Evolutionary conservation across 2,888 invertebrate species (phyloP), one percentile per base, ranked within the genome.

Genomic region (Himalopsyche tibetana): DNA sequence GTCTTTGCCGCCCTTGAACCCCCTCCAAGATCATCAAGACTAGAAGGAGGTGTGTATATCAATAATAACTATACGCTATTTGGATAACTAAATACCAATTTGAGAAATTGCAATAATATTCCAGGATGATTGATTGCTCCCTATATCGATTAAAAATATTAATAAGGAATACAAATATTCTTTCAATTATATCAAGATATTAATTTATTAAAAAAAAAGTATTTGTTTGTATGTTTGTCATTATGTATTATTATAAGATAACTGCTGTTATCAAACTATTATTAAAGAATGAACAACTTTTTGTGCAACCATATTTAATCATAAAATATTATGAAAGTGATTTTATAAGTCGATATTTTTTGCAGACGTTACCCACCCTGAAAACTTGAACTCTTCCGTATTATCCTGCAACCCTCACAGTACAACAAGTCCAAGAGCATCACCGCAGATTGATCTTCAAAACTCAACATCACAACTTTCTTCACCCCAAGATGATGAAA

Each of bases 371-470:
- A 63, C 45, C n/a, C 86, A 83, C 40, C 87, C 87, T 15, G 88
- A 88, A 28, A 80, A 82, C n/a, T 28, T 88, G 74, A 85, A 83
- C 45, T 83, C 88, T 11, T 69, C 80, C 6, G 86, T 82, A 15
- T 82, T 87, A 28, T 92, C 88, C 91, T 94, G 93, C 93, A 93
- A 92, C 90, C 95, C 95, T 55, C 95, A 96, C 90, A 96, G 95
- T 91, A 96, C 95, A 79, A 95, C 95, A 38, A 95, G 96, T 88
- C 96, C 96, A 0, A 95, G 94, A 89, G 94, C 93, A 81, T 96
- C 96, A 0, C 94, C 94, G 2, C 92, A 90, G 45, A 90, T 90
- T 86, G 87, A 88, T 51, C 84, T 88, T 36, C 86, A 87, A 55
- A 88, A 87, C 79, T 88, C 89, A 36, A 87, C 89, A 63, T 15